A percentile compares a stretch with the other conserved stretches of the same genome.
Conservation (phyloP, 1,140 invertebrate species). For the Drosophila bocki region DNA sequence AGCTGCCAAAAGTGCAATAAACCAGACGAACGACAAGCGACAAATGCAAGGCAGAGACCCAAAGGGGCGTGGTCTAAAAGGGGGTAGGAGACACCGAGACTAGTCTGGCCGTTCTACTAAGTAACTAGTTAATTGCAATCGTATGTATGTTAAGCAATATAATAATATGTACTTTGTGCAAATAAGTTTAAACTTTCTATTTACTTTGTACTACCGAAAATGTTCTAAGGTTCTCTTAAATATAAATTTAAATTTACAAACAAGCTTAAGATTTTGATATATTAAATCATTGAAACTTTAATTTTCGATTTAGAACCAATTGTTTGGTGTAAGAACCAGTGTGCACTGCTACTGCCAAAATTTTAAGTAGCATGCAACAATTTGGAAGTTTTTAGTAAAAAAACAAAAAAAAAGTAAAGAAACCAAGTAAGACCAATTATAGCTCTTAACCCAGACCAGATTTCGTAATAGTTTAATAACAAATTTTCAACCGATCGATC, state of each 20-base stretch:
- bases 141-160: background rate
- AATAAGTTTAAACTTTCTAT: background rate
- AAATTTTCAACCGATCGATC: conserved; percentile 39
- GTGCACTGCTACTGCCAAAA: background rate
- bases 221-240: too few relatives aligned
- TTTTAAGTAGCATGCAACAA: conserved; percentile 31
- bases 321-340: background rate
- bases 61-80: conserved; percentile 3
- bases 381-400: conserved; percentile 2
- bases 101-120: conserved; percentile 36
- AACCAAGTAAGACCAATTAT: conserved; percentile 48
- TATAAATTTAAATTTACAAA: too few relatives aligned
- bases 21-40: conserved; percentile 55
- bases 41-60: conserved; percentile 41
- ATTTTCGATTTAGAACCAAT: too few relatives aligned
- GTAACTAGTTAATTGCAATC: conserved; percentile 56
- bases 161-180: background rate
- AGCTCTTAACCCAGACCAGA: conserved; percentile 46
- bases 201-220: background rate
- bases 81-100: conserved; percentile 1
- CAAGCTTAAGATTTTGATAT: too few relatives aligned
- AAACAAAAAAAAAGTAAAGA: conserved; percentile 11
- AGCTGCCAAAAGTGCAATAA: conserved; percentile 79
- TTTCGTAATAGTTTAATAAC: conserved; percentile 70
- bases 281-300: too few relatives aligned